These are phyloP conservation scores for Pocillopora damicornis DNA, from an alignment of 64 coral and sea anemone species.

Conservation along the genomic window DNA sequence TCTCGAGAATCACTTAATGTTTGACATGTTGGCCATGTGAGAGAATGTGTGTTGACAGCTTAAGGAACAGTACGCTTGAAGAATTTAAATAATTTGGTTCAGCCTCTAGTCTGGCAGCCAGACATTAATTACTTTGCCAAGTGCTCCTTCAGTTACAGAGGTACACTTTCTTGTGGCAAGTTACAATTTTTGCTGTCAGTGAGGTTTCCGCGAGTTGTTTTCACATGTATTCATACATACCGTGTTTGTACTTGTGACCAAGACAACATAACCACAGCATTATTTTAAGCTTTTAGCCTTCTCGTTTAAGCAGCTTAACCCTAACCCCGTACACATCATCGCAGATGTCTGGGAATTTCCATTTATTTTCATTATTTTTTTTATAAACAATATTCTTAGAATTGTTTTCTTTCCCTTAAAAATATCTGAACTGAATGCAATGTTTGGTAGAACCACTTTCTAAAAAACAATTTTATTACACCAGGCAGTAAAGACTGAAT, in stretches of 20 bases:
- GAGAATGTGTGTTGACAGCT: slow-evolving; percentile 32
- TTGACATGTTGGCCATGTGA: slow-evolving; percentile 19
- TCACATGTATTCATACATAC: no score
- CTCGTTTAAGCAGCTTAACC: slow-evolving; percentile 9
- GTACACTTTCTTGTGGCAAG: no score
- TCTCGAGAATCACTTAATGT: slow-evolving; percentile 27
- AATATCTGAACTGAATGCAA: no score
- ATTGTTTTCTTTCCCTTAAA: neutral
- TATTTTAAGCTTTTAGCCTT: neutral
- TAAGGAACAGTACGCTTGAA: neutral
- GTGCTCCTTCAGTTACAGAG: neutral
- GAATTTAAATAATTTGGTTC: slow-evolving; percentile 35
- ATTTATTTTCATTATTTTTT: neutral
- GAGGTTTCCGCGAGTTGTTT: no score
- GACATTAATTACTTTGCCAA: slow-evolving; percentile 36
- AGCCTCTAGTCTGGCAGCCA: neutral
- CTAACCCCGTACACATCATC: neutral
- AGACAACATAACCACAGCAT: slow-evolving; percentile 2
- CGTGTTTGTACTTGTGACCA: neutral
- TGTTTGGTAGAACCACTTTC: no score
- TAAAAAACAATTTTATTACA: no score
- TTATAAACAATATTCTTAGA: neutral
- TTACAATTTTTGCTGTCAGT: no score
- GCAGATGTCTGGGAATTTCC: slow-evolving; percentile 9
- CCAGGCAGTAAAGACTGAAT: no score